These are phyloP conservation scores for Lithodes maja DNA, from an alignment of 2,888 invertebrate genomes.

Conservation along the genomic window DNA sequence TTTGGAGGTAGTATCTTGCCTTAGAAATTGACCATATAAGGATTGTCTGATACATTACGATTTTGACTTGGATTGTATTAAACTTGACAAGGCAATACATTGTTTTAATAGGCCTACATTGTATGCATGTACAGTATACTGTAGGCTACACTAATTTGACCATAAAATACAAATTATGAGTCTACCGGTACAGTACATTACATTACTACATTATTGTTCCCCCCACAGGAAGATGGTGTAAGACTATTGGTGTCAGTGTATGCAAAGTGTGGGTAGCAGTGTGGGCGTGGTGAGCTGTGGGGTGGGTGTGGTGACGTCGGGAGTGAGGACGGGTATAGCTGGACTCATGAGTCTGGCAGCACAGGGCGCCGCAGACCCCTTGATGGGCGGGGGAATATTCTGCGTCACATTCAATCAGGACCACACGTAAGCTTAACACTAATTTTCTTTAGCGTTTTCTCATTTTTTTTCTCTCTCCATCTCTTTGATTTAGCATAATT, in stretches of 20 bases:
- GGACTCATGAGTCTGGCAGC: conserved; percentile 62
- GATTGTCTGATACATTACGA: too few species aligned
- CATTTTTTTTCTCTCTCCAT: too few species aligned
- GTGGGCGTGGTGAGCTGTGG: conserved; percentile 60
- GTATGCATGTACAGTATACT: too few species aligned
- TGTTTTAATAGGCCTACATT: too few species aligned
- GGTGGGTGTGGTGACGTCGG: conserved; percentile 62
- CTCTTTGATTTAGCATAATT: too few species aligned
- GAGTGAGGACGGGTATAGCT: conserved; percentile 55
- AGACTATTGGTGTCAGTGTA: conserved; percentile 27
- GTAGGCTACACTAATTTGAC: too few species aligned
- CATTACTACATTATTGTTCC: background rate
- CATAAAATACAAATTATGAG: too few species aligned
- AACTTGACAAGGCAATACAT: too few species aligned
- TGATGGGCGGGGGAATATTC: conserved; percentile 78
- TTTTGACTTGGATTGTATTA: too few species aligned
- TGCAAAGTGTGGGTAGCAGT: conserved; percentile 56
- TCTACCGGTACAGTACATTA: too few species aligned
- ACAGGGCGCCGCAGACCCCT: conserved; percentile 51
- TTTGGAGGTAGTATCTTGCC: too few species aligned
- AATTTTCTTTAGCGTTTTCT: background rate
- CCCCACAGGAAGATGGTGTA: background rate
- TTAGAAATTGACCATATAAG: too few species aligned
- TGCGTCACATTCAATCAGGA: conserved; percentile 99
- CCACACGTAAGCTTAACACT: conserved; percentile 38